Evolutionary conservation across 2,113 vertebrate genomes (phyloP).

Genomic region (Meles meles): DNA sequence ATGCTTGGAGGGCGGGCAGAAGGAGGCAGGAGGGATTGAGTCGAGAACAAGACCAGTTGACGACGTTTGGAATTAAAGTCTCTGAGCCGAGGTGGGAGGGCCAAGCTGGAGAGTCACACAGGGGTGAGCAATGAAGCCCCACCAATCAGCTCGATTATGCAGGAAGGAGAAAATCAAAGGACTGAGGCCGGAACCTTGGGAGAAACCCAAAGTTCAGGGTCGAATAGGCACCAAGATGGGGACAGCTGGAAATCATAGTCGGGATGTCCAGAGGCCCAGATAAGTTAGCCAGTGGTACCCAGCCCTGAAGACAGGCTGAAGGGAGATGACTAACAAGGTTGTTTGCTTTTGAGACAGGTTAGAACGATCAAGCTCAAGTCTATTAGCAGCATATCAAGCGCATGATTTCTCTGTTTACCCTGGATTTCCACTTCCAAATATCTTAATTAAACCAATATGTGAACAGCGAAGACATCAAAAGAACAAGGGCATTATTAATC

Average conservation of each 20-base stretch:
- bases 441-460: conserved; percentile 61
- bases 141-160: background rate
- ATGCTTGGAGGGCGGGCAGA: background rate
- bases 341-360: background rate
- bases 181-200: background rate
- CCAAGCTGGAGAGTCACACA: background rate
- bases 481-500: conserved; percentile 49
- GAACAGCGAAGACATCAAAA: conserved; percentile 21
- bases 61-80: background rate
- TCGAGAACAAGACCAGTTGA: background rate
- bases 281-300: background rate
- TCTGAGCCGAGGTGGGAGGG: background rate
- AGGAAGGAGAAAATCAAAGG: background rate
- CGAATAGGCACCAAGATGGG: background rate
- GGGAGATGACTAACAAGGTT: background rate
- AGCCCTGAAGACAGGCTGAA: background rate
- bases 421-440: conserved; percentile 7
- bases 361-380: background rate
- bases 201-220: background rate
- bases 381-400: background rate
- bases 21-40: background rate
- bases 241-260: background rate
- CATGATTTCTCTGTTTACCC: background rate
- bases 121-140: background rate
- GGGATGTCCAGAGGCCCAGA: background rate